Conservation (phyloP, 92 coral and sea anemone species). For the Bergia sp. region DNA sequence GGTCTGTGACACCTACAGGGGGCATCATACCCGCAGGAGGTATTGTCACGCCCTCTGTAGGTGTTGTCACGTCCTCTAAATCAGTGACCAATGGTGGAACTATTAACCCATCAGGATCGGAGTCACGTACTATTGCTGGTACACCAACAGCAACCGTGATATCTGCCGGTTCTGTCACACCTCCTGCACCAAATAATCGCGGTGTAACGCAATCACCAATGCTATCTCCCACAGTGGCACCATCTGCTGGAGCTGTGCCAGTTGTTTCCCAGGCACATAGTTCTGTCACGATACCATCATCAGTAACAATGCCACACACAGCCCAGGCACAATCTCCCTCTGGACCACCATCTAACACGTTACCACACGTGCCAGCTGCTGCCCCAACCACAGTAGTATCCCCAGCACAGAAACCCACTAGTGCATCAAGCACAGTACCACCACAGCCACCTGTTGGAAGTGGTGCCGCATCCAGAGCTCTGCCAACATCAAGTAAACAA, state of each 20-base stretch:
- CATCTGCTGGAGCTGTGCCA: not conserved
- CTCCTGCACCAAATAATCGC: constrained; percentile 13
- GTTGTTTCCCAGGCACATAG: not conserved
- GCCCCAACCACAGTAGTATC: not conserved
- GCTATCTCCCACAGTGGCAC: constrained; percentile 1
- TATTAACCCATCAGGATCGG: not conserved
- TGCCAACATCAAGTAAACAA: not conserved
- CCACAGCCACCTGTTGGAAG: not conserved
- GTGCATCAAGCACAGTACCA: not conserved
- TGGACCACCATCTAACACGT: not conserved
- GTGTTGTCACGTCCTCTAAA: not conserved
- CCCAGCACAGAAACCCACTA: constrained; percentile 7
- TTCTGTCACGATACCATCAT: not conserved
- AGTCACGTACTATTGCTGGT: not conserved
- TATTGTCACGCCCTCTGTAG: not conserved
- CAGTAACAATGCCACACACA: not conserved
- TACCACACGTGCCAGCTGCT: not conserved
- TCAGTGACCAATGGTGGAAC: constrained; percentile 1
- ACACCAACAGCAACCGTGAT: not conserved
- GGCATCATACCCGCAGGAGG: not conserved
- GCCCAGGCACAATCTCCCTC: not conserved
- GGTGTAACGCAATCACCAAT: not conserved
- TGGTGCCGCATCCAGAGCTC: not conserved
- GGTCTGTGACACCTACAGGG: not conserved
- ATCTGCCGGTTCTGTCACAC: not conserved